Conservation (phyloP, 2,797 vertebrate species). For the Pseudomugil tenellus region DNA sequence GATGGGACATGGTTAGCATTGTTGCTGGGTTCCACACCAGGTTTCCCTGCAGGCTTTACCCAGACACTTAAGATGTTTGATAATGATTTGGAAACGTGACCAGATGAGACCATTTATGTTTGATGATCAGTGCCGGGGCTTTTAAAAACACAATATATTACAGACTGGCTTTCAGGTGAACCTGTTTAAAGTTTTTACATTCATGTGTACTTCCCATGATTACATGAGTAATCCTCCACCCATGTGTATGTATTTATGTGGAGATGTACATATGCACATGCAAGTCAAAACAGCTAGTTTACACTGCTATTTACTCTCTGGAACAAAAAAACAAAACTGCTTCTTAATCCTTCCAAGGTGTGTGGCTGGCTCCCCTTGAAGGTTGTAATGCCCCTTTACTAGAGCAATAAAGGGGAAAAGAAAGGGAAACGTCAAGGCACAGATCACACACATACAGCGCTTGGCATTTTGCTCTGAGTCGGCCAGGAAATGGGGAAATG, state of each 20-base stretch:
- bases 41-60: constrained; percentile 40
- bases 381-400: constrained; percentile 80
- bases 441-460: constrained; percentile 73
- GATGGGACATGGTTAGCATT: constrained; percentile 10
- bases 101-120: constrained; percentile 11
- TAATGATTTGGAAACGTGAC: constrained; percentile 13
- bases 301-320: constrained; percentile 69
- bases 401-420: constrained; percentile 75
- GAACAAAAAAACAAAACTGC: constrained; percentile 73
- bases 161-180: constrained; percentile 22
- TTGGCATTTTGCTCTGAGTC: constrained; percentile 63
- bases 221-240: constrained; percentile 41
- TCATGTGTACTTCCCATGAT: constrained; percentile 36
- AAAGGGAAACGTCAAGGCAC: constrained; percentile 74
- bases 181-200: constrained; percentile 13
- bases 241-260: constrained; percentile 72
- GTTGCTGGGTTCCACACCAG: constrained; percentile 14
- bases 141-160: neutral
- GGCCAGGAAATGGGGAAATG: constrained; percentile 70
- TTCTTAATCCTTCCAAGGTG: constrained; percentile 83
- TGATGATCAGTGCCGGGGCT: neutral
- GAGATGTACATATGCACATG: constrained; percentile 65
- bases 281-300: constrained; percentile 67
- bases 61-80: constrained; percentile 12
- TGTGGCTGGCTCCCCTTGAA: constrained; percentile 74